Conservation (phyloP, 2,797 vertebrate genomes). For the Argentina silus region DNA sequence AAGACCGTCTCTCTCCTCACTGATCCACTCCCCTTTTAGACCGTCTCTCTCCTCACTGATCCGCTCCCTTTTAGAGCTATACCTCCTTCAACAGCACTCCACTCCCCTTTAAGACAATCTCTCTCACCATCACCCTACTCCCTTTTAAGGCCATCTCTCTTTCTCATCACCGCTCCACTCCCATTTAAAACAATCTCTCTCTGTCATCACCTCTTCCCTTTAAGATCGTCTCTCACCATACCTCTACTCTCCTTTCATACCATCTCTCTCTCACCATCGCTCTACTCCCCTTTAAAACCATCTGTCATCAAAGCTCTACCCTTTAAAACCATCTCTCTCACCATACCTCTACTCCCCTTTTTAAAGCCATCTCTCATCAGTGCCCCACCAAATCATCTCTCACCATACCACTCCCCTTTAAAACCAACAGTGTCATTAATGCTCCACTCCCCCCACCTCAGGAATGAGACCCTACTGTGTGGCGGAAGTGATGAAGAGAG, state of each 20-base stretch:
- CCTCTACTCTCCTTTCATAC: neutral
- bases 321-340: neutral
- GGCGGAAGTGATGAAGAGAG: too few species aligned
- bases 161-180: neutral
- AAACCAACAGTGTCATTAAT: neutral
- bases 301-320: neutral
- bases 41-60: neutral
- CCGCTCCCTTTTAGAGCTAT: neutral
- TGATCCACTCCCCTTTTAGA: neutral
- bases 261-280: too few species aligned
- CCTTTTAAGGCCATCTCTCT: neutral
- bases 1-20: neutral
- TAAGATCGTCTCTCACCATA: neutral
- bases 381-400: neutral
- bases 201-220: neutral
- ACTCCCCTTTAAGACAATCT: neutral
- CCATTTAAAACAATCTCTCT: neutral
- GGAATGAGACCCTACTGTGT: neutral
- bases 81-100: conserved; percentile 1
- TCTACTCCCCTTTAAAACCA: neutral
- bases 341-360: neutral
- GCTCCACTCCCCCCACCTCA: neutral
- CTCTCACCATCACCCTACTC: neutral
- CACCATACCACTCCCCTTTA: neutral
- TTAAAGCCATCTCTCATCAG: neutral